Evolutionary conservation across 2,113 vertebrate genomes (phyloP), one percentile per base, ranked within the genome.

Genomic region (Calonectris borealis): DNA sequence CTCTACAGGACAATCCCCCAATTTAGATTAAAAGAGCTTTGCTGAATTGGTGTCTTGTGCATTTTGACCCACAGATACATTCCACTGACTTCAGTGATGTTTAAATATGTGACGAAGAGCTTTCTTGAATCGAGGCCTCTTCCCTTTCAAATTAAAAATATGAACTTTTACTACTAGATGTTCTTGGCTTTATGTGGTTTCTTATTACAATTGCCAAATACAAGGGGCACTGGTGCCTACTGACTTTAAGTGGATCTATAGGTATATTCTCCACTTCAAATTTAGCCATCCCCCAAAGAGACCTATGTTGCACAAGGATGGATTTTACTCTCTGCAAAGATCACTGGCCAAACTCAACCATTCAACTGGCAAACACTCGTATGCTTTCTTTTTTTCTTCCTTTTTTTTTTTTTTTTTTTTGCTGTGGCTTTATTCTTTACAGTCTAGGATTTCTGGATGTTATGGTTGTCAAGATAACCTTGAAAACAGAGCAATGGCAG

Each of bases 51-150:
- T 24, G n/a, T 84, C 61, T 72, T 55, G 34, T 49, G 85, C 66
- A 76, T 79, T 94, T 60, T 88, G 83, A 93, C 52, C 65, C 58
- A 83, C 13, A 73, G 85, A 95, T 87, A 89, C 66, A 66, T 76
- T 76, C 73, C 81, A 83, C 32, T 73, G 81, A 91, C 22, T 58
- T 85, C 62, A 91, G 65, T 76, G 49, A 55, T 64, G 51, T 31
- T 58, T 58, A 70, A 83, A 38, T 15, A 77, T 20, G 16, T 25
- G 46, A 76, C 20, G 38, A 93, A 93, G n/a, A 75, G 64, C 51
- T 68, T 93, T 46, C 70, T 51, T 60, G 48, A 84, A 76, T 9
- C 72, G 70, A 92, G 51, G 61, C 16, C 65, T 92, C 73, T 91
- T 79, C 61, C 49, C 46, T 89, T 90, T 77, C 24, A 42, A 87